Conservation (phyloP, 2,113 vertebrate genomes). For the Neofelis nebulosa region DNA sequence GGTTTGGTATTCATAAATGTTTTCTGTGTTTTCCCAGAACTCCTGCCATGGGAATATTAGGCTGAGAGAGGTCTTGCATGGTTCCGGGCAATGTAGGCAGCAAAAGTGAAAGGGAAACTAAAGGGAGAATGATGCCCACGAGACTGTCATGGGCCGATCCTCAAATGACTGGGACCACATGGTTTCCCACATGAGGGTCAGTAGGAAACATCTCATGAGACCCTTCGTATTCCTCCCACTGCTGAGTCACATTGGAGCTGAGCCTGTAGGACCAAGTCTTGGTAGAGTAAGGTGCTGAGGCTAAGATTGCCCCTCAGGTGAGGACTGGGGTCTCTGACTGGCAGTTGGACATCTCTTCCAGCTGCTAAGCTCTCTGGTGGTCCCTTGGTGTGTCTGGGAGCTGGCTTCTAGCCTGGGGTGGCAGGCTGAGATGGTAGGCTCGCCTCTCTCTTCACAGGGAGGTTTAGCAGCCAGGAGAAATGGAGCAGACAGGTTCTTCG, state of each 20-base stretch:
- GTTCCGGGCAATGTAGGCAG: not conserved
- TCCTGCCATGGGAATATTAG: not conserved
- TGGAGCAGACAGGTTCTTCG: not conserved
- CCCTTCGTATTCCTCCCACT: not conserved
- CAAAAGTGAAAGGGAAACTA: not conserved
- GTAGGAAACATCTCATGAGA: not conserved
- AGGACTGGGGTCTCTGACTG: not conserved
- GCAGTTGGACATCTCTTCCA: no score
- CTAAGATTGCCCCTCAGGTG: not conserved
- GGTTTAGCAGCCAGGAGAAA: not conserved
- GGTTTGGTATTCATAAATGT: not conserved
- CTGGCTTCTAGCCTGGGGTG: not conserved
- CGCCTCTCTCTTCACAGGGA: not conserved
- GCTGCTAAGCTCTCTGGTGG: not conserved
- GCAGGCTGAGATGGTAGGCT: not conserved
- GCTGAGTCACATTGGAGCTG: no score
- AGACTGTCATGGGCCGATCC: not conserved
- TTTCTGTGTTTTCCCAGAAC: not conserved
- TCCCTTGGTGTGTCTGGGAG: not conserved
- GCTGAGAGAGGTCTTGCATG: not conserved
- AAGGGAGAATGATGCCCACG: fast-evolving
- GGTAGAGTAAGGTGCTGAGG: not conserved
- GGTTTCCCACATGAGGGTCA: not conserved
- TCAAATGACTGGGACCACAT: not conserved
- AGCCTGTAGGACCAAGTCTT: not conserved